These are phyloP conservation scores for Babyrousa celebensis DNA, from an alignment of 2,797 vertebrate species.

Conservation along the genomic window DNA sequence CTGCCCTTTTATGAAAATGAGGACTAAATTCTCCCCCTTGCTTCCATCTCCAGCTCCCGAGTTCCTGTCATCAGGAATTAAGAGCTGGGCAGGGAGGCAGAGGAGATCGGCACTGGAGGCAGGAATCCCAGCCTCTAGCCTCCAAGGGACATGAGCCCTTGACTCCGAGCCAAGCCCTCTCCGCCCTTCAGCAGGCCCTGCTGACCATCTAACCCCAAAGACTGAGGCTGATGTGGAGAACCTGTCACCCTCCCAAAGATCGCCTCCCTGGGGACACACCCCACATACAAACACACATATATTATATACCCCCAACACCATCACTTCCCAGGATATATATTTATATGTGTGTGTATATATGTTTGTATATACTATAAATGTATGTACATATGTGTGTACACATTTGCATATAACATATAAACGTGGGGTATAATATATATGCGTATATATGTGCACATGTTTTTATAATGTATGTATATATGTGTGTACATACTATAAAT, in stretches of 20 bases:
- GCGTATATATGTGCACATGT: too few species aligned
- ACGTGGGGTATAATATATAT: too few species aligned
- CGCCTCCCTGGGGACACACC: neutral
- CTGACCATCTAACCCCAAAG: neutral
- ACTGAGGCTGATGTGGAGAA: neutral
- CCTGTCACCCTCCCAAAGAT: neutral
- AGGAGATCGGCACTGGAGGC: fast-evolving
- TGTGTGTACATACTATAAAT: neutral
- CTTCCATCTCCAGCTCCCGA: neutral
- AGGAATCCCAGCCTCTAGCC: too few species aligned
- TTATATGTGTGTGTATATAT: too few species aligned
- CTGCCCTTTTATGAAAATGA: neutral
- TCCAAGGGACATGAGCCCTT: neutral
- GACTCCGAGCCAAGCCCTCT: neutral
- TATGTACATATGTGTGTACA: neutral
- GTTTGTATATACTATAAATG: neutral
- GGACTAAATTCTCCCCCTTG: too few species aligned
- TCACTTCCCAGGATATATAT: neutral
- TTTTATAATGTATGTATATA: too few species aligned
- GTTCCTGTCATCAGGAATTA: neutral
- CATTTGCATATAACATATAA: neutral
- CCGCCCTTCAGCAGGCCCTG: neutral
- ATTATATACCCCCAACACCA: neutral
- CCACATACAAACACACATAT: too few species aligned
- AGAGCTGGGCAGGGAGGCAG: too few species aligned